Evolutionary conservation across 1,140 invertebrate species (phyloP).

Genomic region (Formica exsecta): DNA sequence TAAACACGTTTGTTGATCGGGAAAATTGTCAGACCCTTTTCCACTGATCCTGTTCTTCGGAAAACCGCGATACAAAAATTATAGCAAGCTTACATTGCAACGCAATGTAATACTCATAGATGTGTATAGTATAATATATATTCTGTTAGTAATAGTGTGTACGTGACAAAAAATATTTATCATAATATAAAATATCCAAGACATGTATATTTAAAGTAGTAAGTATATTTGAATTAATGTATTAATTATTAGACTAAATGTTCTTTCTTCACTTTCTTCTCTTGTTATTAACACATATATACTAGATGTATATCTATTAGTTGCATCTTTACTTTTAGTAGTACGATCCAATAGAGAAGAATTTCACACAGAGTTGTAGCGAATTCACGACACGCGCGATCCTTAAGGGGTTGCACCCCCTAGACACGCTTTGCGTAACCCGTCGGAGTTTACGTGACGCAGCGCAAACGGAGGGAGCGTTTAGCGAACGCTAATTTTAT

Average conservation of each 20-base stretch:
- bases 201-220: too few relatives aligned
- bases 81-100: neutral
- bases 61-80: constrained; percentile 52
- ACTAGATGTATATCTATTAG: neutral
- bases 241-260: neutral
- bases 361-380: too few relatives aligned
- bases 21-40: constrained; percentile 36
- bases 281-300: neutral
- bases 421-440: constrained; percentile 37
- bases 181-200: too few relatives aligned
- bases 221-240: neutral
- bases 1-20: constrained; percentile 65
- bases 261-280: neutral
- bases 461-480: neutral
- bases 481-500: constrained; percentile 72
- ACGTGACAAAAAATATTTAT: too few relatives aligned
- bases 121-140: neutral
- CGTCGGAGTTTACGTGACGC: constrained; percentile 32
- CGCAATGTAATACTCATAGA: neutral
- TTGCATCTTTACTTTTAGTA: constrained; percentile 8
- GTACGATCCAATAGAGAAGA: constrained; percentile 1
- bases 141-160: neutral
- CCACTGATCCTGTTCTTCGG: neutral
- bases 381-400: constrained; percentile 56
- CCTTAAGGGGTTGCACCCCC: constrained; percentile 43